Conservation (phyloP, 1,140 invertebrate genomes). For the Drosophila sp. region DNA sequence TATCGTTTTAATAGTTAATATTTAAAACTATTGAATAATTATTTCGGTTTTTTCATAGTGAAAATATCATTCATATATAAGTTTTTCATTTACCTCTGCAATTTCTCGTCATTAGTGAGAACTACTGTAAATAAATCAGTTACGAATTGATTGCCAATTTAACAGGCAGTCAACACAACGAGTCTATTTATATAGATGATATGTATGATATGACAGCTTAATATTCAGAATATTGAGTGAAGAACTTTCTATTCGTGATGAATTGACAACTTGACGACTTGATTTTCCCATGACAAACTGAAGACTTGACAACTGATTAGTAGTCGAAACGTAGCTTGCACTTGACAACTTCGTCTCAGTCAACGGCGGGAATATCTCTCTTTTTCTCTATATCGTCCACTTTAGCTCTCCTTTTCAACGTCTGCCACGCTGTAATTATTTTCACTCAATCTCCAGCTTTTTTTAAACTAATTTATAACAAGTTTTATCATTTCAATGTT, state of each 20-base stretch:
- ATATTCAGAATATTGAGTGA: conserved; percentile 15
- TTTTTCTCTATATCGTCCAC: neutral
- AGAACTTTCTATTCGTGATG: conserved; percentile 35
- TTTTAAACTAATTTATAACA: neutral
- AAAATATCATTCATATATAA: too few species aligned
- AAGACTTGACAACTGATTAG: conserved; percentile 27
- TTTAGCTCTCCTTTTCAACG: neutral
- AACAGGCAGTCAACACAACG: neutral
- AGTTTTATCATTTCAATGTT: neutral
- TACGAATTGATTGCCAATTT: neutral
- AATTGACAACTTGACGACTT: conserved; percentile 23
- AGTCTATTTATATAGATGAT: neutral
- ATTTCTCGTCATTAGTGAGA: neutral
- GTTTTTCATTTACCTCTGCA: neutral
- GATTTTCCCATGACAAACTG: conserved; percentile 30
- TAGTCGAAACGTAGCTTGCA: conserved; percentile 13
- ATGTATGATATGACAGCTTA: neutral
- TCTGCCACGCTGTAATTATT: neutral
- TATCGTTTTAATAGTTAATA: too few species aligned
- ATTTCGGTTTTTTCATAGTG: too few species aligned
- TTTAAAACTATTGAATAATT: too few species aligned
- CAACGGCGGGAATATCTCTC: neutral
- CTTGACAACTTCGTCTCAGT: conserved; percentile 17
- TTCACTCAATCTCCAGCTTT: neutral
- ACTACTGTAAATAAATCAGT: neutral